Percentiles rank a stretch among this genome's conserved stretches.
phyloP scores from a whole-genome alignment of 2,888 invertebrate genomes.

The Hydrotaea diabolus region DNA sequence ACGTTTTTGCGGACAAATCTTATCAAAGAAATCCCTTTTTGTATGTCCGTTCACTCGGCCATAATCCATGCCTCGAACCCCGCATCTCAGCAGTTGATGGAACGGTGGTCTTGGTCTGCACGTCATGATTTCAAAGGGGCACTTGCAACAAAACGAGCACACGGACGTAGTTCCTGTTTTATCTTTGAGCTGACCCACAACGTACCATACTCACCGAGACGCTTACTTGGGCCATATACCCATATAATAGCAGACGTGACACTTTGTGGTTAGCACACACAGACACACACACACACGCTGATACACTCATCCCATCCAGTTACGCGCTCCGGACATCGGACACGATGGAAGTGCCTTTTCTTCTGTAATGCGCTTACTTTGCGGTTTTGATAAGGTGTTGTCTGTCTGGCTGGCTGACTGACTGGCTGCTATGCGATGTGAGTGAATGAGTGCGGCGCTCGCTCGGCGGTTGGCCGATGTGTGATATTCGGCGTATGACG shows the following conservation, averaged over 20 bases:
- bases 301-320: too few species aligned
- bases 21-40: slow-evolving; percentile 5
- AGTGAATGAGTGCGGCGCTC: too few species aligned
- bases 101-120: too few species aligned
- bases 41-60: too few species aligned
- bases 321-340: background rate
- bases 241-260: slow-evolving; percentile 58
- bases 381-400: slow-evolving; percentile 25
- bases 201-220: slow-evolving; percentile 45
- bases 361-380: slow-evolving; percentile 42
- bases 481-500: background rate
- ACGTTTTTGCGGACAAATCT: background rate
- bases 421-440: background rate
- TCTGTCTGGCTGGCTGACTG: background rate
- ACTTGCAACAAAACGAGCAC: slow-evolving; percentile 20
- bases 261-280: slow-evolving; percentile 56
- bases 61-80: too few species aligned
- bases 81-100: too few species aligned
- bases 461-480: too few species aligned
- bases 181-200: slow-evolving; percentile 63
- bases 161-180: slow-evolving; percentile 59
- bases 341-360: slow-evolving; percentile 31
- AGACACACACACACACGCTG: background rate
- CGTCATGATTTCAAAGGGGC: background rate
- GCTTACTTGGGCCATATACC: slow-evolving; percentile 42